Percentiles rank a stretch among this genome's conserved stretches.
phyloP scores from a whole-genome alignment of 1,140 invertebrate genomes.

The Drosophila orosa region DNA sequence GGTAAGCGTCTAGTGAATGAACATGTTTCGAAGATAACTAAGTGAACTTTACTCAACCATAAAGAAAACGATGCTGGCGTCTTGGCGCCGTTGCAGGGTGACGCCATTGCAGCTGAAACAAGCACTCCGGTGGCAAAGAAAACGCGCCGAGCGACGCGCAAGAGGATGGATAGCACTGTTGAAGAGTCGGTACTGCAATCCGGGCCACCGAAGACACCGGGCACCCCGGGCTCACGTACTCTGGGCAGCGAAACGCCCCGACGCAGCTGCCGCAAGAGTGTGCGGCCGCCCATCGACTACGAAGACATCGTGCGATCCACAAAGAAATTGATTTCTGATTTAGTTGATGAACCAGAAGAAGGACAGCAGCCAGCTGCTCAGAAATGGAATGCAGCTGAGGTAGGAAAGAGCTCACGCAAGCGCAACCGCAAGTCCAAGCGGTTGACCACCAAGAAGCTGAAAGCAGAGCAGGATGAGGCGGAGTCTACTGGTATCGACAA shows the following conservation, averaged over 20 bases:
- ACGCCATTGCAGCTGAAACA: slow-evolving; percentile 5
- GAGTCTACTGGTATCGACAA: not conserved
- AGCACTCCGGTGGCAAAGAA: slow-evolving; percentile 46
- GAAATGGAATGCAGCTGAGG: slow-evolving; percentile 60
- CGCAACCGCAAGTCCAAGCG: slow-evolving; percentile 54
- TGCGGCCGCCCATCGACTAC: slow-evolving; percentile 68
- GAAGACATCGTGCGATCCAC: slow-evolving; percentile 68
- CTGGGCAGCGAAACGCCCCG: slow-evolving; percentile 57
- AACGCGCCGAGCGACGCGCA: slow-evolving; percentile 22
- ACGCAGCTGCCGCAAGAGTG: slow-evolving; percentile 70
- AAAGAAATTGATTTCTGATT: slow-evolving; percentile 25
- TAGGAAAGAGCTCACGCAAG: slow-evolving; percentile 56
- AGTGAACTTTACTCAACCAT: not conserved
- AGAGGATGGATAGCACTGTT: not conserved
- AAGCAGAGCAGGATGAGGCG: not conserved
- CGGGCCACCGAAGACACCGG: slow-evolving; percentile 11
- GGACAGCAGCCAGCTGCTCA: not conserved
- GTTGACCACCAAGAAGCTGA: slow-evolving; percentile 1
- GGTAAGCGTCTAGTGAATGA: not conserved
- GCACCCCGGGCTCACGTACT: not conserved
- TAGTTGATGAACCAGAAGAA: not conserved
- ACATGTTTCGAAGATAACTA: no score
- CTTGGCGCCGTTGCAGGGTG: slow-evolving; percentile 11
- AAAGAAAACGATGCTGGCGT: slow-evolving; percentile 10
- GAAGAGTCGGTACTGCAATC: not conserved